Conservation (phyloP, 1,140 invertebrate species). For the Ruditapes philippinarum region DNA sequence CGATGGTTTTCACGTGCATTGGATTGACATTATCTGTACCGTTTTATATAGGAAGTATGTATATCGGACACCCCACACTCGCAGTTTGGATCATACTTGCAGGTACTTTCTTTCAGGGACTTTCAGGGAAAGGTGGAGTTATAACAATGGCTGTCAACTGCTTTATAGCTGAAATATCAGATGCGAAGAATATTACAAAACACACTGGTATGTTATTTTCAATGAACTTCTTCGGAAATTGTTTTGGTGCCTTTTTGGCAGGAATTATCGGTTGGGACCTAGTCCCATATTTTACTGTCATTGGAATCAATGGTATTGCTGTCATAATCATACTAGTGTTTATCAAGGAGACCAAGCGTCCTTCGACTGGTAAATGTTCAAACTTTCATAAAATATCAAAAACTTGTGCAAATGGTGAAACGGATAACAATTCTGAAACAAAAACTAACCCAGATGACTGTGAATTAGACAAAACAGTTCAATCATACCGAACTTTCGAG, state of each 20-base stretch:
- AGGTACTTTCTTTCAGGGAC: neutral
- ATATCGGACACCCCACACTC: neutral
- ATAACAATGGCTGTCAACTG: neutral
- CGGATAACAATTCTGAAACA: neutral
- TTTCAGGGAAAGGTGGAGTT: neutral
- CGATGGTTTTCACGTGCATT: neutral
- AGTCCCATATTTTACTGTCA: neutral
- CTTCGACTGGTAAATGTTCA: neutral
- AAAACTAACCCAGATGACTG: too few species aligned
- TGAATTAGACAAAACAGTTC: too few species aligned
- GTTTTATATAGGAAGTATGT: neutral
- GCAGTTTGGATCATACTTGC: neutral
- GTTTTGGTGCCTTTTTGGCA: neutral
- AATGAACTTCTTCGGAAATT: conserved; percentile 1
- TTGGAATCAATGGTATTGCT: neutral
- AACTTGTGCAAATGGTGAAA: neutral
- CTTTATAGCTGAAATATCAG: neutral
- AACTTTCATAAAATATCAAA: neutral
- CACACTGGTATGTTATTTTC: neutral
- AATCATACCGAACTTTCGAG: neutral
- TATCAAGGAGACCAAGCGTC: neutral
- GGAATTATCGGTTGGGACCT: neutral
- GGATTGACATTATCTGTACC: neutral
- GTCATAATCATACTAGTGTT: neutral
- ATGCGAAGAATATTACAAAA: neutral